Evolutionary conservation across 2,888 invertebrate genomes (phyloP), one percentile per base, ranked within the genome.

Genomic region (Cenopis cana): DNA sequence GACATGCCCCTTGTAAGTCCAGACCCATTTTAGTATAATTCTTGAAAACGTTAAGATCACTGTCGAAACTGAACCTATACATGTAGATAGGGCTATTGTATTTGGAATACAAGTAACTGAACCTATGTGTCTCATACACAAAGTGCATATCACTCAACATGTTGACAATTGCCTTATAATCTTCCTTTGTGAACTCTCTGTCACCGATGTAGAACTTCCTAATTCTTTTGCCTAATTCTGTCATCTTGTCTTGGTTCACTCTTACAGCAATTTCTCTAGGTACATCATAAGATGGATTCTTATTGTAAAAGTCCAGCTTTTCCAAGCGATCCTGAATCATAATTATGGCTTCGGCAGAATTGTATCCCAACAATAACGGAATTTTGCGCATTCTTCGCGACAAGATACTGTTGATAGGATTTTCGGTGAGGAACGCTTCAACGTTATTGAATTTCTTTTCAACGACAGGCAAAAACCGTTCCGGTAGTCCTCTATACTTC

Each of bases 1-100:
- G 93, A n/a, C 82, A 80, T 0, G 86, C 88, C 0, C 90, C 92
- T 78, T 76, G 69, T 4, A 75, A 49, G 5, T 77, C 61, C 2
- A 67, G 46, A 3, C 76, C 61, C 5, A 67, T 59, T 1, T 75
- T 76, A 12, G 73, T 56, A 6, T 75, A 11, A 11, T 57, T 70
- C 72, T 83, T 83, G 11, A 79, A 71, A 6, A 78, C 55, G 69
- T 84, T 85, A 14, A 83, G 71, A 12, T 82, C 80, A 0, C 77
- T 79, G n/a, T 74, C 80, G 20, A 74, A 78, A 59, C 80, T 74
- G 66, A 85, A 84, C 41, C 74, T 75, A 57, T 83, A 84, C 74
- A 82, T 74, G 38, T 76, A 82, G 2, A 79, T 64, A 8, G 76
- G 69, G 14, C 69, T 69, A n/a, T 67, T 73, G 1, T 69, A 36